Conservation (phyloP, 2,888 invertebrate genomes). For the Acheta domesticus region DNA sequence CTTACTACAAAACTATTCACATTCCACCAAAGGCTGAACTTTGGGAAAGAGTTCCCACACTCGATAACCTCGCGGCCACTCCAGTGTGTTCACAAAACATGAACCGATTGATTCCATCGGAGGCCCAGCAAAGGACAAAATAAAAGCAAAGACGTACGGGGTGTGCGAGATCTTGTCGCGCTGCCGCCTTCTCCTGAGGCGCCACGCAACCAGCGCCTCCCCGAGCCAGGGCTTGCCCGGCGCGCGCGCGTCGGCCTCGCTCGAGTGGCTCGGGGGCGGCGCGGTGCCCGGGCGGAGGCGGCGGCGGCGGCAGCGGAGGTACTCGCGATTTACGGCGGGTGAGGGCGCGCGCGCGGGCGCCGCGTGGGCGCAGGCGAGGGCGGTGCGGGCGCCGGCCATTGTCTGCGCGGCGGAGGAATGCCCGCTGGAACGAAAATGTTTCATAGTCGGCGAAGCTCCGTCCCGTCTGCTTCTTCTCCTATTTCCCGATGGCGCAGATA, state of each 20-base stretch:
- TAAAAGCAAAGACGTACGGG: no score
- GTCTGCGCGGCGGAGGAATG: not conserved
- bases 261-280: not conserved
- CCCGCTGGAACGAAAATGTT: not conserved
- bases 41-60: no score
- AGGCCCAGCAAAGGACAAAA: no score
- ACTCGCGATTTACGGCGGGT: not conserved
- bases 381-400: not conserved
- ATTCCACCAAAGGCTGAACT: no score
- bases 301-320: not conserved
- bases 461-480: not conserved
- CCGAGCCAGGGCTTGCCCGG: no score
- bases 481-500: constrained; percentile 5
- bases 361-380: not conserved
- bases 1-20: no score
- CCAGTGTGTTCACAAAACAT: no score
- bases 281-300: not conserved
- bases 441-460: not conserved
- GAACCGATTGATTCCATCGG: no score
- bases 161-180: no score
- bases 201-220: no score
- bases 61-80: no score
- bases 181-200: no score
- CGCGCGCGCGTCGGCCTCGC: not conserved
- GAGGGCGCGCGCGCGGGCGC: not conserved